Evolutionary conservation across 37 sponge, comb jelly and placozoan species (phyloP).

Genomic region (Ephydatia muelleri): DNA sequence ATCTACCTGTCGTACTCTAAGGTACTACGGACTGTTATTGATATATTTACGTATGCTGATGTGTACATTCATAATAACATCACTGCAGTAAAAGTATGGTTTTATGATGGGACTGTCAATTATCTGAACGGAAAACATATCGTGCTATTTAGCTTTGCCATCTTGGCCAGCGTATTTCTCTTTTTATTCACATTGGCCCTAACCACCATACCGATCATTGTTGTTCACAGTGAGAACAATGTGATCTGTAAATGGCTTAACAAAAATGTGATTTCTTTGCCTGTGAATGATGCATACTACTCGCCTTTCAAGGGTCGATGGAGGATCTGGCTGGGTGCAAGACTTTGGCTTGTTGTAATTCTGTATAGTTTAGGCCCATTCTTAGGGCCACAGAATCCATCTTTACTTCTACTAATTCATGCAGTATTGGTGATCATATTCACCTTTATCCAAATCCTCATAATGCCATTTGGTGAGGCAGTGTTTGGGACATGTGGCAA

Average conservation of each 20-base stretch:
- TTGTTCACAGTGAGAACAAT: no score
- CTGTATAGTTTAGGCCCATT: neutral
- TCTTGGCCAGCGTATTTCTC: constrained; percentile 8
- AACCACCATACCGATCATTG: constrained; percentile 14
- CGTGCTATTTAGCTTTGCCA: constrained; percentile 8
- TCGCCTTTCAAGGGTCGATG: constrained; percentile 45
- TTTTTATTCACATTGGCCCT: no score
- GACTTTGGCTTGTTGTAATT: constrained; percentile 8
- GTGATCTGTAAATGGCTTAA: no score
- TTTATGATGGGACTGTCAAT: constrained; percentile 26
- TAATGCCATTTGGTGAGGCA: no score
- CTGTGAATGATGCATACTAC: neutral
- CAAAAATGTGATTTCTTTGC: no score
- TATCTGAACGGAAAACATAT: constrained; percentile 8
- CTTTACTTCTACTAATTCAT: no score
- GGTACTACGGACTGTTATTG: constrained; percentile 34
- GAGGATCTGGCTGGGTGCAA: constrained; percentile 29
- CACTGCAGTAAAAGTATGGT: constrained; percentile 6
- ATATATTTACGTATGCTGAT: constrained; percentile 3
- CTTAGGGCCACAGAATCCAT: no score
- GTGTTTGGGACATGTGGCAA: no score
- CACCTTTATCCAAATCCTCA: no score
- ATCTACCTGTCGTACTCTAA: constrained; percentile 51
- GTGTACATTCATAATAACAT: no score
- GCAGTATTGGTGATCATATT: no score